A percentile compares a stretch with the other conserved stretches of the same genome.
Conservation (phyloP, 2,797 vertebrate genomes). For the Carduelis carduelis region DNA sequence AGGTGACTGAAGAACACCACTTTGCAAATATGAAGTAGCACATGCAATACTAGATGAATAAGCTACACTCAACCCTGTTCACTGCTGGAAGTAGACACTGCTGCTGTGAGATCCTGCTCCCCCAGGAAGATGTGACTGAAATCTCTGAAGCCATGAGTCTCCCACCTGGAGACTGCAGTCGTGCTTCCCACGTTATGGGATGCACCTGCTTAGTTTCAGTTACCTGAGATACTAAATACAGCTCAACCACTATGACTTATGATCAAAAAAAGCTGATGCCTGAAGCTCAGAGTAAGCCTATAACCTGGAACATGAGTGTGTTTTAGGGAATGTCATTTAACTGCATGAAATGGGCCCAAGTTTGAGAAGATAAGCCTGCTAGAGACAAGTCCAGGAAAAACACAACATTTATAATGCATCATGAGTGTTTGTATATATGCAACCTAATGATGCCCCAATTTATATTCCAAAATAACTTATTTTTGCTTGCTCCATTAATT, state of each 20-base stretch:
- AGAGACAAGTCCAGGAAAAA: constrained; percentile 19
- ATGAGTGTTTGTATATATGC: constrained; percentile 54
- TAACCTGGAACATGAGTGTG: not conserved
- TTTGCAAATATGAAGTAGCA: not conserved
- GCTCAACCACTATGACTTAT: rapidly evolving
- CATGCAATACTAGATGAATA: not conserved
- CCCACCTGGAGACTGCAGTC: not conserved
- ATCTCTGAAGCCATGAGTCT: not conserved
- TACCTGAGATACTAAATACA: not conserved
- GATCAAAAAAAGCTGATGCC: not conserved
- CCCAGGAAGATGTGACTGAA: not conserved
- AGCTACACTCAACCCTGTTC: not conserved
- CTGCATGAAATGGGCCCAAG: not conserved
- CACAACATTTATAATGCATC: constrained; percentile 38
- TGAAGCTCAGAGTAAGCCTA: not conserved
- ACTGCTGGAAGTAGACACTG: not conserved
- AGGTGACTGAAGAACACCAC: not conserved
- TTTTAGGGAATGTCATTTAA: not conserved
- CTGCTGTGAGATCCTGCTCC: not conserved
- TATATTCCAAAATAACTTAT: constrained; percentile 20
- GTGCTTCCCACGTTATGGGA: not conserved
- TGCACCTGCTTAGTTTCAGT: not conserved
- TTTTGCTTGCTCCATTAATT: constrained; percentile 28
- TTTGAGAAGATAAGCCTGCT: constrained; percentile 22
- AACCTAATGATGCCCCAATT: constrained; percentile 35